These are phyloP conservation scores for Grallaria varia DNA, from an alignment of 2,113 vertebrate genomes.

Conservation along the genomic window DNA sequence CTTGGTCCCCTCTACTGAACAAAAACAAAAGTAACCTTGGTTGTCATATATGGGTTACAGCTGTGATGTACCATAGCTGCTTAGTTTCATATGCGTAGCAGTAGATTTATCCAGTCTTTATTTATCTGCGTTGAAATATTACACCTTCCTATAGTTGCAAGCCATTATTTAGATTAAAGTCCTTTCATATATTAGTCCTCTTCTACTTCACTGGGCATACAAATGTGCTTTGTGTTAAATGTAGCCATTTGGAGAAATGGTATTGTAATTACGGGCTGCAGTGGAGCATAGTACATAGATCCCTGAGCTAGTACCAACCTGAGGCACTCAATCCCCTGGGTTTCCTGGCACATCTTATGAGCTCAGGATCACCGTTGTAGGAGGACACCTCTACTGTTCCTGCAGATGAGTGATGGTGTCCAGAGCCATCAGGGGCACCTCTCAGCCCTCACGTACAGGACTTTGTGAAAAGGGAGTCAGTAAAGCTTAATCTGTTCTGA, in stretches of 20 bases:
- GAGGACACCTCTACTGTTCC: not conserved
- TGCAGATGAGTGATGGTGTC: not conserved
- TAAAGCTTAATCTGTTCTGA: not conserved
- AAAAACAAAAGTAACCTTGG: not conserved
- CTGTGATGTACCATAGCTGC: not conserved
- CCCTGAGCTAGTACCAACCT: constrained; percentile 57
- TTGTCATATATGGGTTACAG: not conserved
- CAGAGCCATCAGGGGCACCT: not conserved
- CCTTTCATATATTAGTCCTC: constrained; percentile 48
- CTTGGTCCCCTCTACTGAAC: not conserved
- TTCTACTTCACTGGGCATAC: constrained; percentile 57
- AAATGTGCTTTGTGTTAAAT: constrained; percentile 62
- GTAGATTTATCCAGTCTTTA: not conserved
- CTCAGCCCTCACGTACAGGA: not conserved
- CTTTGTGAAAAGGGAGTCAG: not conserved
- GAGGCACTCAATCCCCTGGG: constrained; percentile 22
- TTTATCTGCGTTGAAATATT: constrained; percentile 45
- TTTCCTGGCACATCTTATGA: not conserved
- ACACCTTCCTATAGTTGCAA: not conserved
- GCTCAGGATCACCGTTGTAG: not conserved
- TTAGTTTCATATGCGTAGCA: not conserved
- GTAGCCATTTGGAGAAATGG: constrained; percentile 63
- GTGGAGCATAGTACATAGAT: constrained; percentile 33
- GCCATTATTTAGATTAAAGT: constrained; percentile 52
- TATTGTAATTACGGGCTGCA: constrained; percentile 54